Conservation (phyloP, 2,113 vertebrate species). For the Cyprinus carpio region DNA sequence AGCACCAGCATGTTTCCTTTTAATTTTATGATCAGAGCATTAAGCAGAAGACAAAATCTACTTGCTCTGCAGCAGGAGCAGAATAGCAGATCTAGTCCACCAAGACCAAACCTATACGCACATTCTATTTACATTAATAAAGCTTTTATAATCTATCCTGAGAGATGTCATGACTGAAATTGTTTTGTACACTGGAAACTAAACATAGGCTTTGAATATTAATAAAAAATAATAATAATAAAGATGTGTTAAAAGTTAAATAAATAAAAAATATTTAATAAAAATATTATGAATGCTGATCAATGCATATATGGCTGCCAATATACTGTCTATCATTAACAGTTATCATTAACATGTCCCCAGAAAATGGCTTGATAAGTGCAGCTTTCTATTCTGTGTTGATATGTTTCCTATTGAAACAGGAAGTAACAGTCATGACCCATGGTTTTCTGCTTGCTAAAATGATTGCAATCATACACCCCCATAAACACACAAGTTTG, state of each 20-base stretch:
- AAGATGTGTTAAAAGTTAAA: no score
- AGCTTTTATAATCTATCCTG: no score
- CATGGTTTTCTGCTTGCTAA: background rate
- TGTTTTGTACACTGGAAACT: background rate
- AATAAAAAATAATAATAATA: no score
- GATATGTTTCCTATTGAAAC: background rate
- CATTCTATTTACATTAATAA: no score
- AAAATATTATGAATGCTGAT: background rate
- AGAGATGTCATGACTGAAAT: no score
- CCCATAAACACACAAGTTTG: background rate
- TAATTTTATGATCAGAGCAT: no score
- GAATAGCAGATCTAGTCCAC: no score
- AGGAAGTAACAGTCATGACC: background rate
- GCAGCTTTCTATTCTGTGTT: background rate
- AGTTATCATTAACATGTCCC: background rate
- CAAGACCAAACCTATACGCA: no score
- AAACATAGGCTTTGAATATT: background rate
- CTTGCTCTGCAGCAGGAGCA: no score
- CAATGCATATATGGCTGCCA: background rate
- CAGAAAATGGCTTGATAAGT: background rate
- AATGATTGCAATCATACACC: background rate
- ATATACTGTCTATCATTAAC: background rate
- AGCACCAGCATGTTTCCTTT: no score
- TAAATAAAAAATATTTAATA: no score
- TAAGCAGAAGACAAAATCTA: no score